Conservation (phyloP, 1,140 invertebrate genomes). For the Paraescarpia echinospica region DNA sequence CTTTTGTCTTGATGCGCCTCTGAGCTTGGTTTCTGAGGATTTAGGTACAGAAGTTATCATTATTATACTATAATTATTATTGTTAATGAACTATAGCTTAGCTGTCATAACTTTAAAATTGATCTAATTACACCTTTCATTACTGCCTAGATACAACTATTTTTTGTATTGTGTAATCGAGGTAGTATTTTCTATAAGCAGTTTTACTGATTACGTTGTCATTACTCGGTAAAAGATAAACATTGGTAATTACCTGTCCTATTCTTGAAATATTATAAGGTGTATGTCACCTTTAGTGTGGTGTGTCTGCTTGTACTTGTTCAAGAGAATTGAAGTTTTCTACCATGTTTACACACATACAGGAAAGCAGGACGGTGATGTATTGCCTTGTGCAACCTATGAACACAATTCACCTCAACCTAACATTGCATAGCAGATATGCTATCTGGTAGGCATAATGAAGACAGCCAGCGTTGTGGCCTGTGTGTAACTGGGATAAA, state of each 20-base stretch:
- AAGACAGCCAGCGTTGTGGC: not conserved
- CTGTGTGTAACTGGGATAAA: not conserved
- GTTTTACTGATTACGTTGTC: too few species aligned
- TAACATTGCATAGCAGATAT: not conserved
- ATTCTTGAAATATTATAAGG: not conserved
- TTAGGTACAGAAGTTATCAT: too few species aligned
- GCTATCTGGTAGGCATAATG: not conserved
- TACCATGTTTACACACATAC: not conserved
- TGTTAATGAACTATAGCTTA: not conserved
- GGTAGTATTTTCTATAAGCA: too few species aligned
- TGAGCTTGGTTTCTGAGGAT: too few species aligned
- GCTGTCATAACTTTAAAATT: not conserved
- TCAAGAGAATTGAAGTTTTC: not conserved
- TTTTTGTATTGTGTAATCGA: too few species aligned
- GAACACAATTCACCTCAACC: not conserved
- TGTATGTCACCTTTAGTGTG: not conserved
- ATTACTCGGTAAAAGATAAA: too few species aligned
- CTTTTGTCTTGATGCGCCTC: too few species aligned
- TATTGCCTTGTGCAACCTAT: not conserved
- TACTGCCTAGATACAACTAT: not conserved
- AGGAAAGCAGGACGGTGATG: not conserved
- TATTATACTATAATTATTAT: too few species aligned
- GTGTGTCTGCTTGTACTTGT: not conserved
- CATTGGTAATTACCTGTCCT: too few species aligned
- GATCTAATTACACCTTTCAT: not conserved